Conservation (phyloP, 1,140 invertebrate genomes). For the Anoplolepis gracilipes region DNA sequence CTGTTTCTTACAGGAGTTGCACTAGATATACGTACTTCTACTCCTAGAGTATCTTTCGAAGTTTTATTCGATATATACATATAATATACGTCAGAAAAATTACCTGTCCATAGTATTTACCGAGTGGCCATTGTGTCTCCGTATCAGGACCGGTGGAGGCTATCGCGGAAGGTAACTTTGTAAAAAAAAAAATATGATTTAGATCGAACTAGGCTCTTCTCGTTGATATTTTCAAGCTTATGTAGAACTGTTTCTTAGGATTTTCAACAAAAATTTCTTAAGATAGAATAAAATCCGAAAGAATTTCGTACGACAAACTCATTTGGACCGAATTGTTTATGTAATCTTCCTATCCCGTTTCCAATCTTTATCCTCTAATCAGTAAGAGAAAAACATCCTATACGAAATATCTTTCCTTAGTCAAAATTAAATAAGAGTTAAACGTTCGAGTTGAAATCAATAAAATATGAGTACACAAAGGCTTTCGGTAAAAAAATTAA, state of each 20-base stretch:
- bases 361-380: not conserved
- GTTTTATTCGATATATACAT: constrained; percentile 44
- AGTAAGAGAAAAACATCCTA: not conserved
- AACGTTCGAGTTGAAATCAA: not conserved
- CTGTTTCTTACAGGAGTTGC: constrained; percentile 7
- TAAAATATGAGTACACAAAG: not conserved
- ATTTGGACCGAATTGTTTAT: constrained; percentile 13
- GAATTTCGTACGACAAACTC: constrained; percentile 42
- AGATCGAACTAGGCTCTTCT: constrained; percentile 41
- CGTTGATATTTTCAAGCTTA: constrained; percentile 48
- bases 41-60: constrained; percentile 21
- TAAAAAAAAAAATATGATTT: constrained; percentile 35
- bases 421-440: not conserved
- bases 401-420: not conserved
- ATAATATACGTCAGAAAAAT: constrained; percentile 36
- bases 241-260: constrained; percentile 56
- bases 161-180: constrained; percentile 39
- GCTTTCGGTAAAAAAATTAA: not conserved
- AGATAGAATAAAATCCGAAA: constrained; percentile 53
- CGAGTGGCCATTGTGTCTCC: constrained; percentile 16
- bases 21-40: constrained; percentile 33
- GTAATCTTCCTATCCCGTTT: constrained; percentile 21
- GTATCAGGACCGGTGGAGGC: constrained; percentile 3
- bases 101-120: constrained; percentile 32
- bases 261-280: constrained; percentile 51